Percentiles rank a stretch among this genome's conserved stretches.
phyloP scores from a whole-genome alignment of 1,140 invertebrate genomes.

The Cardiocondyla obscurior region DNA sequence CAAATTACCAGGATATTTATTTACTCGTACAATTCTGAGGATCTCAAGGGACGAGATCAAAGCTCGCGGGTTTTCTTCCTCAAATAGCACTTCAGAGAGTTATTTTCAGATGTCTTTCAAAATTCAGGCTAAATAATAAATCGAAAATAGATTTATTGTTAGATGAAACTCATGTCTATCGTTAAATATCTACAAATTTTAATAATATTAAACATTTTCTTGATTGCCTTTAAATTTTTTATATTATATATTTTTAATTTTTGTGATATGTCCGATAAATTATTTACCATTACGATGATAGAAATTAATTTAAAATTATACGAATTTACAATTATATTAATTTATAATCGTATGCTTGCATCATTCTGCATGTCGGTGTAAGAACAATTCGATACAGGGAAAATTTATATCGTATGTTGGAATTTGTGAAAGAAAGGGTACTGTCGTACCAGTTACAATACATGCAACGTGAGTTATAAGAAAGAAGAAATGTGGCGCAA shows the following conservation, averaged over 20 bases:
- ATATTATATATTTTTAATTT: background rate
- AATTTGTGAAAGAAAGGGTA: conserved; percentile 21
- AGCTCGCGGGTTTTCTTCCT: conserved; percentile 35
- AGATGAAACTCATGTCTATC: background rate
- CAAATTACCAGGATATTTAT: conserved; percentile 68
- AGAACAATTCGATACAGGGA: conserved; percentile 4
- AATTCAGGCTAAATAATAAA: conserved; percentile 35
- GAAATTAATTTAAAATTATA: too few species aligned
- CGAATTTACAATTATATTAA: background rate
- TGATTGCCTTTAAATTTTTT: background rate
- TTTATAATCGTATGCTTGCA: background rate
- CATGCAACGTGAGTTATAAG: conserved; percentile 13
- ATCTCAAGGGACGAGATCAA: conserved; percentile 57
- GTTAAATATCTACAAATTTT: background rate
- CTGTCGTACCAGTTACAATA: conserved; percentile 23
- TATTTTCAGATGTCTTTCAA: conserved; percentile 29
- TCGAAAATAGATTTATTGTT: conserved; percentile 14
- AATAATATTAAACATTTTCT: background rate
- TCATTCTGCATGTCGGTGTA: too few species aligned
- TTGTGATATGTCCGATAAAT: background rate
- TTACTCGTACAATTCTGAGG: conserved; percentile 46
- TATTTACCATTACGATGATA: background rate
- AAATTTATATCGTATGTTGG: conserved; percentile 34
- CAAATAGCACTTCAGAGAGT: conserved; percentile 28
- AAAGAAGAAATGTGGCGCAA: conserved; percentile 38